Evolutionary conservation across 53 echinoderm and acorn worm species (phyloP), one percentile per base, ranked within the genome.

Genomic region (Astropecten irregularis): DNA sequence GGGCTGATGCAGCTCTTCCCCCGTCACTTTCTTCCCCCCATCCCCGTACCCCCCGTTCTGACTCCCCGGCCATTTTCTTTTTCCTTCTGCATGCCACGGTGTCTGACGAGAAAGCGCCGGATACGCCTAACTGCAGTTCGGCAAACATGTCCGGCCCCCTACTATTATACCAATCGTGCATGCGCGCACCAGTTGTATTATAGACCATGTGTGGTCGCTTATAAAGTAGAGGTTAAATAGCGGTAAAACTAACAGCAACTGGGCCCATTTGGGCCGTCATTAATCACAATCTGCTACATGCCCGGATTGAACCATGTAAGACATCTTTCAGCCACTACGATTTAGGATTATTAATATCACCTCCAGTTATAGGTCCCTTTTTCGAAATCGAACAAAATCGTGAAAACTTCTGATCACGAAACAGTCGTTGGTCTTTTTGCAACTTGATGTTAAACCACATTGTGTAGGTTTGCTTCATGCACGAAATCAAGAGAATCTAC

Each of bases 41-140:
- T n/a, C n/a, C n/a, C n/a, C n/a, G n/a, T n/a, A n/a, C n/a, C n/a
- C n/a, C n/a, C n/a, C n/a, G n/a, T n/a, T n/a, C n/a, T n/a, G n/a
- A n/a, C n/a, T n/a, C 9, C 71, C 34, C 20, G 31, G 52, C 71
- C 32, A 50, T 50, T 49, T 50, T 49, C 50, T 28, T 71, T 71
- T 50, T 34, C 71, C 71, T n/a, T 71, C 42, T 42, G 42, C 11
- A 11, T 42, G 74, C 39, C 56, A 74, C 74, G 74, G 74, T 74
- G 74, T 74, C 74, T 74, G 74, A 74, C 55, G 25, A 74, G 74
- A 74, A 56, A 74, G 74, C 74, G 74, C 74, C 74, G 42, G 74
- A 74, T 57, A 74, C 74, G 74, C 74, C 57, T 74, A 57, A 74
- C 58, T 74, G 74, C 74, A 74, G 39, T 57, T 74, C 56, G 16